phyloP scores from a whole-genome alignment of 2,888 invertebrate species.

The Drosophila neonasuta region DNA sequence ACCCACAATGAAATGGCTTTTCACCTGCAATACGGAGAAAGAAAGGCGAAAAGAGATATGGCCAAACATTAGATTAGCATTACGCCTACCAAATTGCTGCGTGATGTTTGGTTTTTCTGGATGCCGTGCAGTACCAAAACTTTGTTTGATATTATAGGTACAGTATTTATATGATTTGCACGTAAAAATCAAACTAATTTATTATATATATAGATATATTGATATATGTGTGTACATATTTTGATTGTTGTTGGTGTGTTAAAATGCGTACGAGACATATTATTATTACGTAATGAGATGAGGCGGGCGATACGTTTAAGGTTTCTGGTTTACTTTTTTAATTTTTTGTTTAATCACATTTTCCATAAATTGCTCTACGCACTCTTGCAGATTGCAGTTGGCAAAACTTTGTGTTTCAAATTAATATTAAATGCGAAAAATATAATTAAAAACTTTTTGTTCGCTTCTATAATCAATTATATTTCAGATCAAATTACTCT shows the following conservation, averaged over 20 bases:
- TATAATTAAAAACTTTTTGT: too few species aligned
- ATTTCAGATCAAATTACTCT: not conserved
- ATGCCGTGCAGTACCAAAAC: constrained; percentile 72
- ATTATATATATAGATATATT: constrained; percentile 44
- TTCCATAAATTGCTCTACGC: constrained; percentile 5
- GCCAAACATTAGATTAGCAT: constrained; percentile 51
- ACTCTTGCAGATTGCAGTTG: constrained; percentile 9
- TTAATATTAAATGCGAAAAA: not conserved
- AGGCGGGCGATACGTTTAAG: constrained; percentile 73
- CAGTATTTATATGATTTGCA: constrained; percentile 61
- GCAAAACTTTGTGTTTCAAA: constrained; percentile 12
- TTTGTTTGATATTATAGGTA: constrained; percentile 66
- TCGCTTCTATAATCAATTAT: constrained; percentile 9
- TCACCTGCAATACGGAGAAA: constrained; percentile 74
- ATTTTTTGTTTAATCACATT: constrained; percentile 11
- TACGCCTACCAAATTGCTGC: constrained; percentile 24
- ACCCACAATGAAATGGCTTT: constrained; percentile 80
- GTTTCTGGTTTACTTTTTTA: constrained; percentile 18
- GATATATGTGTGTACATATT: constrained; percentile 58
- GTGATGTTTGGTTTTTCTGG: constrained; percentile 26
- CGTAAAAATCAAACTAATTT: constrained; percentile 65
- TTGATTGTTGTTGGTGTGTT: constrained; percentile 61
- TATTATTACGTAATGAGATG: constrained; percentile 77
- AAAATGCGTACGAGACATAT: constrained; percentile 73
- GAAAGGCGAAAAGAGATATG: constrained; percentile 11